Conservation (phyloP, 2,888 invertebrate species). For the Eucera pruinosa region DNA sequence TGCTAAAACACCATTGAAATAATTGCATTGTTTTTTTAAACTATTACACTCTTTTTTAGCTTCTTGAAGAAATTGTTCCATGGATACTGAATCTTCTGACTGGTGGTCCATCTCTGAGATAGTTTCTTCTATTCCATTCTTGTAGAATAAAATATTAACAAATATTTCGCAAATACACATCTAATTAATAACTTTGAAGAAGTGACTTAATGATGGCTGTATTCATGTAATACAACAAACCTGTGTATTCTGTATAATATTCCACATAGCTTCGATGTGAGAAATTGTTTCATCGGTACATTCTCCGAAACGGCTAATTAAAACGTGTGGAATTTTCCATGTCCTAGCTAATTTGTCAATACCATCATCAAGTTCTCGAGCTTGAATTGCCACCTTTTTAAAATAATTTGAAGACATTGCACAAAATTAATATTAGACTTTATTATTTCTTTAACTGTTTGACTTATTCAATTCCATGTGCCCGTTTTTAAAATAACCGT, state of each 20-base stretch:
- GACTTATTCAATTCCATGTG: too few species aligned
- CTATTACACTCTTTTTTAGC: conserved; percentile 19
- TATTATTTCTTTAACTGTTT: too few species aligned
- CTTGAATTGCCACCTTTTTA: conserved; percentile 20
- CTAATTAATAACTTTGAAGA: neutral
- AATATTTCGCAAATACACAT: neutral
- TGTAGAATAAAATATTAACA: neutral
- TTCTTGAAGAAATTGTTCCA: conserved; percentile 34
- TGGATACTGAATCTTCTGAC: neutral
- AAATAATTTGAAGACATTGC: conserved; percentile 49
- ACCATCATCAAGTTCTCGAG: conserved; percentile 48
- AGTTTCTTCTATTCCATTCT: conserved; percentile 21
- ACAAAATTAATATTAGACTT: too few species aligned
- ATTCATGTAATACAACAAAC: conserved; percentile 12
- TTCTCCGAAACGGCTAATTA: conserved; percentile 54
- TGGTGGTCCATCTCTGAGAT: neutral
- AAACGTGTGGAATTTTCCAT: conserved; percentile 48
- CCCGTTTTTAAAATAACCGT: too few species aligned
- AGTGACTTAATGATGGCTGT: too few species aligned
- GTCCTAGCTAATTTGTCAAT: conserved; percentile 32
- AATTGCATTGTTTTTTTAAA: conserved; percentile 43
- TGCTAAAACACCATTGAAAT: conserved; percentile 42
- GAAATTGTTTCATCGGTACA: conserved; percentile 23
- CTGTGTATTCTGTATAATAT: conserved; percentile 15
- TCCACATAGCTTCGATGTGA: conserved; percentile 26